phyloP scores from a whole-genome alignment of 2,888 invertebrate genomes.

The Opisthograptis luteolata region DNA sequence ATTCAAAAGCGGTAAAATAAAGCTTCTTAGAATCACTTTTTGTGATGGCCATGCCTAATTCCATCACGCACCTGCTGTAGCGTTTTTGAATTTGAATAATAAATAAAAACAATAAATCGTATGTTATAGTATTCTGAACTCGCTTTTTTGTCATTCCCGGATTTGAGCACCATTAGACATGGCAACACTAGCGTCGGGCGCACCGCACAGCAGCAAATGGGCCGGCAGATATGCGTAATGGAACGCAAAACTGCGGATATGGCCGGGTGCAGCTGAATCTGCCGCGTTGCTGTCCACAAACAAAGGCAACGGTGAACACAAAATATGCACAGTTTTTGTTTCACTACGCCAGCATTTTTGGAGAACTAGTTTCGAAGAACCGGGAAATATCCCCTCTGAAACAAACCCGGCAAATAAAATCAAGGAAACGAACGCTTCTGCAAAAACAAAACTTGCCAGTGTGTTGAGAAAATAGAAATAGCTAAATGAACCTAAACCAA shows the following conservation, averaged over 20 bases:
- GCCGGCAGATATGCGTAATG: slow-evolving; percentile 57
- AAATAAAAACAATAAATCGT: background rate
- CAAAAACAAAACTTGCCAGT: slow-evolving; percentile 6
- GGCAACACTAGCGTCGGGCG: slow-evolving; percentile 23
- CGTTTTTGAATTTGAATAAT: too few species aligned
- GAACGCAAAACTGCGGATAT: slow-evolving; percentile 59
- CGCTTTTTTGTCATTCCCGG: slow-evolving; percentile 1
- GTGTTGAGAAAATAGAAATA: slow-evolving; percentile 26
- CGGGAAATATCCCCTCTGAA: slow-evolving; percentile 13
- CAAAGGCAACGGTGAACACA: slow-evolving; percentile 28
- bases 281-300: slow-evolving; percentile 32
- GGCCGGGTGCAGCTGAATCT: slow-evolving; percentile 39
- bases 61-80: too few species aligned
- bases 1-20: too few species aligned
- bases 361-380: slow-evolving; percentile 21
- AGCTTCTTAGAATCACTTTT: too few species aligned
- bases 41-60: background rate
- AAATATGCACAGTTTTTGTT: slow-evolving; percentile 31
- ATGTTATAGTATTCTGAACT: slow-evolving; percentile 9
- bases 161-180: slow-evolving; percentile 16
- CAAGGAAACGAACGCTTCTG: slow-evolving; percentile 1
- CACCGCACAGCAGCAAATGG: slow-evolving; percentile 44
- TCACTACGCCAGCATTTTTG: slow-evolving; percentile 20
- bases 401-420: slow-evolving; percentile 15
- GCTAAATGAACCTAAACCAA: slow-evolving; percentile 31